Conservation (phyloP, 2,113 vertebrate species). For the Oreochromis tanganicae region DNA sequence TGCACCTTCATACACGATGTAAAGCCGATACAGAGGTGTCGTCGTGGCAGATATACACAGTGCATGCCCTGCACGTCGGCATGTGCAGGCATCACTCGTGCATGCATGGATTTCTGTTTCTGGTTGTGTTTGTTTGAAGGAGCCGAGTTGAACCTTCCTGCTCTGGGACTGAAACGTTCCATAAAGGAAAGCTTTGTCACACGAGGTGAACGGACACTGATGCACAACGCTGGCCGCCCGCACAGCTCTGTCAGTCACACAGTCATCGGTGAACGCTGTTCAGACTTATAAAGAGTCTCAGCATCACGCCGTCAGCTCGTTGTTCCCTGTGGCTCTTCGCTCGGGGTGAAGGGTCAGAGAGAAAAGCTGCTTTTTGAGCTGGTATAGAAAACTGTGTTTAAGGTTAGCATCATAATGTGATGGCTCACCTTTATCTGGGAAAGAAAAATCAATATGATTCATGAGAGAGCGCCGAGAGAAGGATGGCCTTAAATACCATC, state of each 20-base stretch:
- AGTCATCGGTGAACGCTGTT: not conserved
- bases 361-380: not conserved
- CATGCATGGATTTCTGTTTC: not conserved
- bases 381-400: not conserved
- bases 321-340: not conserved
- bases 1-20: not conserved
- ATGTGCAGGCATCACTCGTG: not conserved
- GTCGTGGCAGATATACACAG: not conserved
- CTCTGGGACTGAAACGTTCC: not conserved
- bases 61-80: not conserved
- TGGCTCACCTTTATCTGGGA: not conserved
- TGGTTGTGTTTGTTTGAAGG: not conserved
- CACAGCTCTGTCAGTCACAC: not conserved
- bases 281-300: not conserved
- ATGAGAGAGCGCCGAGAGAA: not conserved
- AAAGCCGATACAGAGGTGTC: not conserved
- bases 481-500: not conserved
- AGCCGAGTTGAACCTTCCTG: not conserved
- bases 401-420: not conserved
- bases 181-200: not conserved
- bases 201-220: not conserved
- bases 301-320: not conserved
- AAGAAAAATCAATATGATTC: not conserved
- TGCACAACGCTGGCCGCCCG: not conserved
- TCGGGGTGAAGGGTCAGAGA: not conserved